Evolutionary conservation across 2,888 invertebrate species (phyloP), one percentile per base, ranked within the genome.

Genomic region (Phalera bucephala): DNA sequence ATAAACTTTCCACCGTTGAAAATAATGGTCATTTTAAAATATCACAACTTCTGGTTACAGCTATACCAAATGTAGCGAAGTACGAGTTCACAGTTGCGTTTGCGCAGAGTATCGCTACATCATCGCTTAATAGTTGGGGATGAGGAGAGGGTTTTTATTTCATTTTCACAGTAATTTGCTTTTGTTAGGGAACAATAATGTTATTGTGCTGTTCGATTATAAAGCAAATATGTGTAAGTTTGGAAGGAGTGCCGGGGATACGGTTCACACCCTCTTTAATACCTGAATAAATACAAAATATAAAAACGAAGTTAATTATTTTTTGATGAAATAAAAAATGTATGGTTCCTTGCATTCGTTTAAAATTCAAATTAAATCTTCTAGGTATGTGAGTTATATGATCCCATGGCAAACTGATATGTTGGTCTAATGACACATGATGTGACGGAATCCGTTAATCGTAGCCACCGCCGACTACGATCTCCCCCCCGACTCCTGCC

Each of bases 121-220:
- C 89, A 89, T 85, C 78, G 70, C 73, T 71, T 89, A 88, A 89
- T 88, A 82, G 86, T 80, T 79, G 88, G 89, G 89, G 88, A 83
- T 80, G 89, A 75, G 52, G 72, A 64, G 78, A 71, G 72, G 74
- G 79, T 81, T 86, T 85, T 86, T 82, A 83, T 88, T 84, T 69
- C 68, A 81, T 85, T 88, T 88, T 87, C 87, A 89, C 84, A 87
- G 86, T 81, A 82, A 88, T 89, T 86, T 85, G 75, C 79, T 76
- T 80, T 86, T 86, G 80, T 88, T 77, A 64, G 57, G 56, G 58
- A 58, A 81, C 83, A 83, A 86, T 84, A 68, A 76, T 69, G 70
- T 76, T 69, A 80, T 84, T 86, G 80, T 86, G 70, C 40, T 46
- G 75, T 75, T 83, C 67, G 68, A 86, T 83, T 85, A 82, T 79